Base-by-base conservation (phyloP, 2,888 invertebrate species). In the Clusia tigrina region DNA sequence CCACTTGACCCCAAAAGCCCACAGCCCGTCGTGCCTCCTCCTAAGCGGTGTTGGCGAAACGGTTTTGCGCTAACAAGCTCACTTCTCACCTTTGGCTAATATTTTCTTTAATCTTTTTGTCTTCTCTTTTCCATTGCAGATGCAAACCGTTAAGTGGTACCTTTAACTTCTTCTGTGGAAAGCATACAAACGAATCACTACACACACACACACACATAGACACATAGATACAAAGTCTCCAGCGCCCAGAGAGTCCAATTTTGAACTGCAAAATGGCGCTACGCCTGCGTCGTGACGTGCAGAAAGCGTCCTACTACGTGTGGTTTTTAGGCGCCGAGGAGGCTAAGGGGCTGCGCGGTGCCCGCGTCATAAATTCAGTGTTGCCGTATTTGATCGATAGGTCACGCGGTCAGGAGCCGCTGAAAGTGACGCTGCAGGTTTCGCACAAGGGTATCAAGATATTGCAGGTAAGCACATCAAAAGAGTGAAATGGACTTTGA, bases 301-400 rank as follows among this genome's bases (percentile, higher is more conserved):
- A 94, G 85, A 94, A 94, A 81, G 93, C 93, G 64, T 93, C 93
- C 38, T 94, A 94, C 85, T 94, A 94, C 85, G 94, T 94, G 68
- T 94, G 94, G 92, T 94, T 97, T 86, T 88, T 98, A 77, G 98
- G 98, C 22, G 96, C 97, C 74, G 93, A 96, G 85, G 97, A 98
- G 86, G 93, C 95, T 63, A 90, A 93, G 73, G 96, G 94, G 0
- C 85, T 95, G 24, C 86, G 94, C 0, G 95, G 96, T 26, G 89
- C 92, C 73, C 92, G 94, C 79, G 94, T 90, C 76, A 92, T 96
- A 60, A 86, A 93, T 63, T 93, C 95, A 12, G 94, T 95, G 63
- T 90, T 96, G 71, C 88, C 91, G 71, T 90, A 93, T 78, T 86
- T 97, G 68, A 89, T 95, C 73, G 91, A 92, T 78, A 89, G 95